Evolutionary conservation across 64 coral and sea anemone genomes (phyloP).

Genomic region (Hydrozoanthus tunicans): DNA sequence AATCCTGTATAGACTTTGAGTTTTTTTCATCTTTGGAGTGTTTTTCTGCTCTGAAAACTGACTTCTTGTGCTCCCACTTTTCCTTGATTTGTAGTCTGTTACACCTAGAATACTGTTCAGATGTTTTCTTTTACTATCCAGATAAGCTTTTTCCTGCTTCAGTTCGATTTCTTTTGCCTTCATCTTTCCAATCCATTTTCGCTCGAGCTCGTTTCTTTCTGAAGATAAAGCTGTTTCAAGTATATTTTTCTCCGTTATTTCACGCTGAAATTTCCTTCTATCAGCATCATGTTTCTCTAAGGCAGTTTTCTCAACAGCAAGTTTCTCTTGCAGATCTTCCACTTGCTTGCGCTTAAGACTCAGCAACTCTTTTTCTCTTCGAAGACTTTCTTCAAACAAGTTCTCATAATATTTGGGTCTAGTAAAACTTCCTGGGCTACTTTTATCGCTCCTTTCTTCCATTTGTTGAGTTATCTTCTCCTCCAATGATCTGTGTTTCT

Average conservation of each 20-base stretch:
- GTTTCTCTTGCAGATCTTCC: conserved; percentile 69
- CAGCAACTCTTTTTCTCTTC: conserved; percentile 79
- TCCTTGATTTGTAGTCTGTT: background rate
- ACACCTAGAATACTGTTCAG: conserved; percentile 39
- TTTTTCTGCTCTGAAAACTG: conserved; percentile 14
- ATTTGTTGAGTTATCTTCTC: conserved; percentile 79
- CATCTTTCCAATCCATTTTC: conserved; percentile 78
- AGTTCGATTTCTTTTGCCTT: conserved; percentile 77
- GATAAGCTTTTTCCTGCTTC: conserved; percentile 55
- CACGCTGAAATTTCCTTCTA: conserved; percentile 62
- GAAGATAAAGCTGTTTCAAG: conserved; percentile 69
- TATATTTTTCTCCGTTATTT: conserved; percentile 78
- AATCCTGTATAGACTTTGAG: background rate
- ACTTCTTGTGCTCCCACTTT: background rate
- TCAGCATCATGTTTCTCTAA: conserved; percentile 78
- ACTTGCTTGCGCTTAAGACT: conserved; percentile 79
- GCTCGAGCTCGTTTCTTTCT: conserved; percentile 82
- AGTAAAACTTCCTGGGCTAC: conserved; percentile 57
- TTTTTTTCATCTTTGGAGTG: background rate
- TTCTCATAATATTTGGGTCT: conserved; percentile 80
- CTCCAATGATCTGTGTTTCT: conserved; percentile 73
- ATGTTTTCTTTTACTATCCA: conserved; percentile 53
- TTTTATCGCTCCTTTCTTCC: conserved; percentile 43
- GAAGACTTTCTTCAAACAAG: conserved; percentile 80
- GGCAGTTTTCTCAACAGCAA: conserved; percentile 66